A percentile compares a stretch with the other conserved stretches of the same genome.
phyloP scores from a whole-genome alignment of 2,113 vertebrate genomes.

The Neotoma lepida region DNA sequence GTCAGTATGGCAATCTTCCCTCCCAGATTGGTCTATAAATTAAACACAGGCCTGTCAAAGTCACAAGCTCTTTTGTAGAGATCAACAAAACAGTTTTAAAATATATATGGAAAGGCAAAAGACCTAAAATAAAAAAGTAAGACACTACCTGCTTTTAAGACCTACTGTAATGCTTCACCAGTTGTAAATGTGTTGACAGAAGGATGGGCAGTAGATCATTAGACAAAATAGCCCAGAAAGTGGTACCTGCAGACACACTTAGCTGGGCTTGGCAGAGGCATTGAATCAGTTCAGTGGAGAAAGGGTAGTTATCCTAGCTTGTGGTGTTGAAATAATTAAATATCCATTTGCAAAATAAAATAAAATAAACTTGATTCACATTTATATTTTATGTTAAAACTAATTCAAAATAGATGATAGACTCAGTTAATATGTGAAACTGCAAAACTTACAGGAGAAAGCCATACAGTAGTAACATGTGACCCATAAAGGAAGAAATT shows the following conservation, averaged over 20 bases:
- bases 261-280: neutral
- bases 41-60: neutral
- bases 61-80: neutral
- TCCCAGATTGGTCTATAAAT: neutral
- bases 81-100: neutral
- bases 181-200: neutral
- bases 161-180: neutral
- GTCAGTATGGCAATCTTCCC: neutral
- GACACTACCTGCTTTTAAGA: neutral
- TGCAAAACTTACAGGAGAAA: neutral
- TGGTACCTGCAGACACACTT: neutral
- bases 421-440: neutral
- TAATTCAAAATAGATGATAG: neutral
- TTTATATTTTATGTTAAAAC: neutral
- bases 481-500: neutral
- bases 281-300: neutral
- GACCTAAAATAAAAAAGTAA: neutral
- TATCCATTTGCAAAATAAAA: neutral
- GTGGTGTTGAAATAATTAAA: neutral
- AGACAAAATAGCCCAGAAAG: neutral
- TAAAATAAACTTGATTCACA: neutral
- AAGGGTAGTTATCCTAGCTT: neutral
- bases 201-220: neutral
- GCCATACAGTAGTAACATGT: neutral
- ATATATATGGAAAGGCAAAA: slow-evolving; percentile 15